Evolutionary conservation across 2,888 invertebrate species (phyloP).

Genomic region (Alviniconcha strummeri): DNA sequence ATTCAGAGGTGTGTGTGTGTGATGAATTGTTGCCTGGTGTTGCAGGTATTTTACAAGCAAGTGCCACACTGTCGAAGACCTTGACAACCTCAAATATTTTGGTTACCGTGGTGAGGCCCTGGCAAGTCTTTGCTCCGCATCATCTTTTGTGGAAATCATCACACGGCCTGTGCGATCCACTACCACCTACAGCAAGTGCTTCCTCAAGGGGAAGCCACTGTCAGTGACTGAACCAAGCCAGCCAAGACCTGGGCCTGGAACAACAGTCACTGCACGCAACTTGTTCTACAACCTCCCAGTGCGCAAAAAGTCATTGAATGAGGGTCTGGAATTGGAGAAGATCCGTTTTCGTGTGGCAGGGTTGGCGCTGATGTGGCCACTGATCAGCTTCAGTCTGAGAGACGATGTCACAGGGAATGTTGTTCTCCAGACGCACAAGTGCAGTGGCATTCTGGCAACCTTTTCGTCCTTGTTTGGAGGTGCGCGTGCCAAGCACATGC

Average conservation of each 20-base stretch:
- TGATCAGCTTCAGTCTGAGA: constrained; percentile 81
- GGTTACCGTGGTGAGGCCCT: constrained; percentile 84
- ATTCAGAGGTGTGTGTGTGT: no score
- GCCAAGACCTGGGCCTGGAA: constrained; percentile 81
- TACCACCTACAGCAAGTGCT: constrained; percentile 79
- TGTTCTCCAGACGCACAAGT: constrained; percentile 79
- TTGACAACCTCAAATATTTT: constrained; percentile 78
- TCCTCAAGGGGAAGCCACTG: constrained; percentile 75
- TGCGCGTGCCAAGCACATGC: constrained; percentile 71
- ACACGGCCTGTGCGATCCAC: constrained; percentile 75
- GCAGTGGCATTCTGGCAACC: constrained; percentile 77
- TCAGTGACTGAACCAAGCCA: constrained; percentile 65
- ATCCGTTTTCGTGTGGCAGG: constrained; percentile 79
- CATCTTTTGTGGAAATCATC: constrained; percentile 78
- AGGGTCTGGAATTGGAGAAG: constrained; percentile 78
- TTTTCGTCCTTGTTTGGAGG: constrained; percentile 76
- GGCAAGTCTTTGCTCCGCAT: constrained; percentile 79
- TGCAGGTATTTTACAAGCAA: constrained; percentile 81
- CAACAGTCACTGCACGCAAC: constrained; percentile 82
- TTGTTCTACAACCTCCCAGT: constrained; percentile 81
- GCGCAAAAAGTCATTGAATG: constrained; percentile 77
- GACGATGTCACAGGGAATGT: constrained; percentile 80
- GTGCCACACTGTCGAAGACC: constrained; percentile 76
- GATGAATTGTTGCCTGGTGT: no score
- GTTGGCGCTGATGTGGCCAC: constrained; percentile 80